Evolutionary conservation across 2,888 invertebrate species (phyloP), one percentile per base, ranked within the genome.

Genomic region (Aquatica leii): DNA sequence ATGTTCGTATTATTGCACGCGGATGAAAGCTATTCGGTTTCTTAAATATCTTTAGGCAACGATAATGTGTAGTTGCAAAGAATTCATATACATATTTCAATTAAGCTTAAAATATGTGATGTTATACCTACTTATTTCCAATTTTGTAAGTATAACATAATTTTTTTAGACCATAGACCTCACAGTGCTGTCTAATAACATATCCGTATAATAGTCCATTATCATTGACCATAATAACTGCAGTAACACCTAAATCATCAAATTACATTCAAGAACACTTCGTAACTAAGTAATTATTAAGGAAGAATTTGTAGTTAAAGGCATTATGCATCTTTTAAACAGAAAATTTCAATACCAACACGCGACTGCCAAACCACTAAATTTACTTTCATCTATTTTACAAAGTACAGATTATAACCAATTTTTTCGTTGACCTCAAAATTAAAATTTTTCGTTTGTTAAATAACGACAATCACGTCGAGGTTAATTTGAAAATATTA

Each of bases 171-270:
- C 54, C 17, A 5, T 11, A 62, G 71, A 71, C 72, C 72, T 66
- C 72, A 72, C 71, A 71, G 67, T 67, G 66, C 65, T 59, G 11
- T 60, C 68, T 70, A 69, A 72, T 70, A 65, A 67, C 62, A 62
- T 58, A 55, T 53, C 58, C 59, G 53, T 60, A 66, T 72, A 70
- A 72, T 70, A 59, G 60, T 54, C 46, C 50, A 53, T 56, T 64
- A 59, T 66, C 57, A 59, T 66, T 61, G 62, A 57, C 62, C 51
- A 52, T 76, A 76, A 76, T 75, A 73, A 75, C 71, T 72, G 71
- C 66, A 72, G 75, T 76, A 76, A 70, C 74, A 76, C 74, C 71
- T 75, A 69, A 67, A 65, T 37, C 71, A 65, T 66, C 53, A 67
- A 65, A 73, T 74, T 73, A 72, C 69, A 65, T 67, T 68, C 63